Evolutionary conservation across 1,140 invertebrate genomes (phyloP), one percentile per base, ranked within the genome.

Genomic region (Halesus radiatus): DNA sequence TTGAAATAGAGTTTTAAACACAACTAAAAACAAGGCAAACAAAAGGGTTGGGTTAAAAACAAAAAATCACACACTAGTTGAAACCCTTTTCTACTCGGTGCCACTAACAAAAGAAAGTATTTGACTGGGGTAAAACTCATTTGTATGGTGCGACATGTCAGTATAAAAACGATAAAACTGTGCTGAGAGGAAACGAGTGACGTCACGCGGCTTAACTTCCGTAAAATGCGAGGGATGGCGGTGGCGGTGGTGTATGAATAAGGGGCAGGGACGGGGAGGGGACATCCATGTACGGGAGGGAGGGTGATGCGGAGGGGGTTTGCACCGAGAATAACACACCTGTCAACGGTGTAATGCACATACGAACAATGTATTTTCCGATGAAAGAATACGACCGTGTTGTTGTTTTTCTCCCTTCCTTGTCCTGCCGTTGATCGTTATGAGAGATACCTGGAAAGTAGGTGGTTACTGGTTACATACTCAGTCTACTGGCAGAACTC

Each of bases 111-210:
- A 45, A 13, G 37, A 29, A 73, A 26, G 23, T 15, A 58, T 75
- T 56, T 75, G 52, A 73, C 70, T 54, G 53, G 72, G 53, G 53
- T 72, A 52, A 52, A 72, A 52, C 18, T 72, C 68, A 72, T 58
- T 56, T 58, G 72, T 75, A 75, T 58, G 66, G 78, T 22, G 56
- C 53, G 64, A 76, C n/a, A 80, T 66, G 79, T 66, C 79, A 77
- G 56, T 26, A 64, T 66, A 80, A 80, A 78, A 78, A 80, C 68
- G 79, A 80, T 80, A 80, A 75, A 80, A 80, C 74, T 76, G 50
- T 70, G 32, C 18, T 37, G 72, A 62, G 45, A 80, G 79, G 79
- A 80, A 80, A 76, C 79, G 52, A 37, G 62, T 70, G 74, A 76
- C 79, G 70, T 80, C 79, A 80, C 70, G 77, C 32, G 68, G 68